These are phyloP conservation scores for Sceloporus tristichus DNA, from an alignment of 2,113 vertebrate genomes.

Conservation along the genomic window DNA sequence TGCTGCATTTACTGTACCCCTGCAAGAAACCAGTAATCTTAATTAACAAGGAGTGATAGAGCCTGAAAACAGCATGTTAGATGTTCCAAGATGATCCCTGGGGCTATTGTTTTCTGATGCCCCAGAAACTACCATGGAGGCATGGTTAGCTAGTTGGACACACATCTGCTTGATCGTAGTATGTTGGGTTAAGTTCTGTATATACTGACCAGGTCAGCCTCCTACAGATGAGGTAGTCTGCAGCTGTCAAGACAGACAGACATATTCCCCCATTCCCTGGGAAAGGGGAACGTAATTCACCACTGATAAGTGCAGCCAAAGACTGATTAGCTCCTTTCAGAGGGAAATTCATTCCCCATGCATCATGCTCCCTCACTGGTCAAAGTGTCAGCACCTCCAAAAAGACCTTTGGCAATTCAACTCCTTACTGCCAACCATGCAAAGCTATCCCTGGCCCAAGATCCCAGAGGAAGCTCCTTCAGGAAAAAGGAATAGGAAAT, in stretches of 20 bases:
- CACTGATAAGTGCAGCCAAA: neutral
- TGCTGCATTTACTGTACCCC: neutral
- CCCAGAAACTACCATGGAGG: neutral
- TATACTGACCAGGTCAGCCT: neutral
- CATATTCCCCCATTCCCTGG: neutral
- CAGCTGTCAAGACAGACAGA: neutral
- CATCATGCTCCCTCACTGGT: too few species aligned
- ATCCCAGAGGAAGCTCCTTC: neutral
- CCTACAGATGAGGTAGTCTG: neutral
- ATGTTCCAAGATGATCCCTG: neutral
- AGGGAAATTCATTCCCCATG: neutral
- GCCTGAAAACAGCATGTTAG: neutral
- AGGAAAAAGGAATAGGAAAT: neutral
- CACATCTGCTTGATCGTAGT: neutral
- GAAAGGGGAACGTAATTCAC: neutral
- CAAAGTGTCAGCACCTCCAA: neutral
- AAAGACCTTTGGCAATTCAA: neutral
- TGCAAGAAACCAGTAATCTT: neutral
- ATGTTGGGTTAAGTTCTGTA: neutral
- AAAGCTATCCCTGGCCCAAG: neutral
- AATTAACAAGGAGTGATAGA: neutral
- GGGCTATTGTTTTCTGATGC: neutral
- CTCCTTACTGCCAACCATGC: neutral
- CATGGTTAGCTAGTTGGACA: neutral
- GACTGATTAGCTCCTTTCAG: too few species aligned